phyloP scores from a whole-genome alignment of 1,140 invertebrate species.

The Heliconius nattereri region DNA sequence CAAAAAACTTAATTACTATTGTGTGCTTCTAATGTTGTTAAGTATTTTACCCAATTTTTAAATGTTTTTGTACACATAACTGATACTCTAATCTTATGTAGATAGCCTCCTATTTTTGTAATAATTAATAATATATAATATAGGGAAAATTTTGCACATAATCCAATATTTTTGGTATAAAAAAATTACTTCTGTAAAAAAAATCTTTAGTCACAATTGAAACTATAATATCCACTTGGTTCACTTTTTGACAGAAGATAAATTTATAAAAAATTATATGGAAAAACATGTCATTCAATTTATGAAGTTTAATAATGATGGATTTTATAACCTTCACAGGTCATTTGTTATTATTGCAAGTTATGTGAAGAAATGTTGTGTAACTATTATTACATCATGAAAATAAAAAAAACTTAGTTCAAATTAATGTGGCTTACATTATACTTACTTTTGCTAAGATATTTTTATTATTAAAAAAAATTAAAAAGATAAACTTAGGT shows the following conservation, averaged over 20 bases:
- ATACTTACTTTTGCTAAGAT: too few species aligned
- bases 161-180: not conserved
- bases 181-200: not conserved
- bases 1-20: not conserved
- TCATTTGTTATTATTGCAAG: slow-evolving; percentile 5
- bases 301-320: not conserved
- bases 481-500: too few species aligned
- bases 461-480: too few species aligned
- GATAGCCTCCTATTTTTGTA: not conserved
- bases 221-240: not conserved
- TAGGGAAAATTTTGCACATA: not conserved
- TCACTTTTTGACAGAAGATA: not conserved
- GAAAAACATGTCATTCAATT: not conserved
- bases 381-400: slow-evolving; percentile 9
- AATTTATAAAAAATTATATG: not conserved
- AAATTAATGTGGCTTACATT: too few species aligned
- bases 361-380: slow-evolving; percentile 9
- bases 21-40: not conserved
- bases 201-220: not conserved
- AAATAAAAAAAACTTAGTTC: not conserved
- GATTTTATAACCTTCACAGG: not conserved
- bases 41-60: not conserved
- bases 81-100: not conserved
- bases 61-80: not conserved
- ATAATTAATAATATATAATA: not conserved